Conservation (phyloP, 1,140 invertebrate genomes). For the Danaus melanippus region DNA sequence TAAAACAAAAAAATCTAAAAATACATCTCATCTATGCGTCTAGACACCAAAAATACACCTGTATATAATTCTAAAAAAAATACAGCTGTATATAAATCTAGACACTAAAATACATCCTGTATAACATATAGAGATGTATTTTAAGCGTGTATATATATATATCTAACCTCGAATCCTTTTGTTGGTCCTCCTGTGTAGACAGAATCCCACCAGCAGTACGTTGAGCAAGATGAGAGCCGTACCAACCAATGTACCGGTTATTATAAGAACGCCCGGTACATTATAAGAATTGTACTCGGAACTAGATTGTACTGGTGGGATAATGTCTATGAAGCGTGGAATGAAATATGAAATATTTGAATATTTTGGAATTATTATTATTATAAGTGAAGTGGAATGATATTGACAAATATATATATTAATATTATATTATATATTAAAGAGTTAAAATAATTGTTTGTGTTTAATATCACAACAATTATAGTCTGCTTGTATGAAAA, state of each 20-base stretch:
- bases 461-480: too few relatives aligned
- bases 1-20: conserved; percentile 36
- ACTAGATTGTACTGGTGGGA: conserved; percentile 67
- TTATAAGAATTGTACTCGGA: conserved; percentile 65
- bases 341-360: conserved; percentile 12
- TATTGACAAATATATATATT: too few relatives aligned
- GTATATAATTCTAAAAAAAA: conserved; percentile 17
- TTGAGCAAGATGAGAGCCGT: conserved; percentile 83
- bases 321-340: conserved; percentile 46
- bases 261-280: conserved; percentile 65
- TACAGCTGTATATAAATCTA: conserved; percentile 6
- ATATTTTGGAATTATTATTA: conserved; percentile 1
- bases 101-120: not conserved
- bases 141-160: conserved; percentile 4
- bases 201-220: conserved; percentile 89
- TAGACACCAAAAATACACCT: conserved; percentile 5
- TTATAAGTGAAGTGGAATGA: conserved; percentile 2
- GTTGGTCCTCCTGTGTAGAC: conserved; percentile 83
- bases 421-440: too few relatives aligned
- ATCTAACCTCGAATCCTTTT: conserved; percentile 78
- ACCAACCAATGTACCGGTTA: conserved; percentile 70
- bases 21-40: conserved; percentile 15
- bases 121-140: not conserved
- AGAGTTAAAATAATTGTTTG: too few relatives aligned
- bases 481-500: too few relatives aligned